Percentiles rank a stretch among this genome's conserved stretches.
These are phyloP conservation scores for Dinomys branickii DNA, from an alignment of 2,113 vertebrate genomes.

Conservation along the genomic window DNA sequence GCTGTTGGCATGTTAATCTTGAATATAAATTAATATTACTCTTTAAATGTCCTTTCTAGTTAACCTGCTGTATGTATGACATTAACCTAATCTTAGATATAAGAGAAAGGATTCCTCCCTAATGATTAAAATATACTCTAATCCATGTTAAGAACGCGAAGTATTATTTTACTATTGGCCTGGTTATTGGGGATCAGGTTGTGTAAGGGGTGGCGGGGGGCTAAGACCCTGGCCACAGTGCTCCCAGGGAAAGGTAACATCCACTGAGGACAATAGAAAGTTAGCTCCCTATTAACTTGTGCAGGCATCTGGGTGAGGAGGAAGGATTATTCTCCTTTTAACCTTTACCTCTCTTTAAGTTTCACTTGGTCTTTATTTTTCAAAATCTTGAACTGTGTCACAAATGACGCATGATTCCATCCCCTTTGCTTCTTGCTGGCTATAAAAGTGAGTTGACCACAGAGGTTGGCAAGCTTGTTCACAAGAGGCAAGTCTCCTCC, in stretches of 20 bases:
- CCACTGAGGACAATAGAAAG: too few relatives aligned
- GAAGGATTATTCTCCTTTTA: too few relatives aligned
- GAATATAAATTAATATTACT: background rate
- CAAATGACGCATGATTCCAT: too few relatives aligned
- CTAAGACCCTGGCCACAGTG: too few relatives aligned
- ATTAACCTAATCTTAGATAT: background rate
- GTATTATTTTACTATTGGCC: background rate
- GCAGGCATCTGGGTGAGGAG: too few relatives aligned
- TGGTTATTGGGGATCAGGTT: background rate
- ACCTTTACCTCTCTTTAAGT: background rate
- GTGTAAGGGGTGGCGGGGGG: too few relatives aligned
- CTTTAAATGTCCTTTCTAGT: slow-evolving; percentile 14
- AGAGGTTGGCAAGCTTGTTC: too few relatives aligned
- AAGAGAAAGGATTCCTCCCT: slow-evolving; percentile 19
- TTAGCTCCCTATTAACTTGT: too few relatives aligned
- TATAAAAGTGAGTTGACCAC: too few relatives aligned
- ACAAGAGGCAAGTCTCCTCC: background rate
- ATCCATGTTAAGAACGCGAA: slow-evolving; percentile 13
- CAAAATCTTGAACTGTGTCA: too few relatives aligned
- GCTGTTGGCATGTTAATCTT: slow-evolving; percentile 16
- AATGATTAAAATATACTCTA: background rate
- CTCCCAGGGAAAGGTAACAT: too few relatives aligned
- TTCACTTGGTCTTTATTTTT: background rate
- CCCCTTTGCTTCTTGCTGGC: too few relatives aligned
- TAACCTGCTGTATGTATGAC: background rate